Conservation (phyloP, 53 echinoderm and acorn worm genomes). For the Stichopus horrens region DNA sequence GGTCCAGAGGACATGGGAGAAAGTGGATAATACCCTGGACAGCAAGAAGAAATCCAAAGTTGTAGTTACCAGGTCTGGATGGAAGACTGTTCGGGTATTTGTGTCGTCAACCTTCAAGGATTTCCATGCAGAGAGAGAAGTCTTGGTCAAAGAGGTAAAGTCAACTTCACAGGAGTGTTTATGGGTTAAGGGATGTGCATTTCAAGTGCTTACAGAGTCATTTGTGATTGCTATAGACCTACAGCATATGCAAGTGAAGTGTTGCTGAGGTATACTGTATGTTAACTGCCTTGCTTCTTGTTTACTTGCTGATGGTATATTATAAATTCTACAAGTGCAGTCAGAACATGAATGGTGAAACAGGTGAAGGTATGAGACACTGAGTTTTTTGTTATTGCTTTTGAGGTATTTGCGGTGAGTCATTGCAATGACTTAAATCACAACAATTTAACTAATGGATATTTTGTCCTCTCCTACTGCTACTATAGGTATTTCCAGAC, state of each 20-base stretch:
- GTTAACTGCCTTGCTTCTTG: too few relatives aligned
- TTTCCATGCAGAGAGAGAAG: conserved; percentile 91
- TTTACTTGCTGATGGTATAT: too few relatives aligned
- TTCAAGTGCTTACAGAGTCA: not conserved
- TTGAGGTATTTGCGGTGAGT: too few relatives aligned
- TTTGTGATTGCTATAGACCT: not conserved
- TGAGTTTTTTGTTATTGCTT: too few relatives aligned
- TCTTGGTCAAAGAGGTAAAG: conserved; percentile 87
- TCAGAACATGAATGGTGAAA: too few relatives aligned
- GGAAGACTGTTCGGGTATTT: conserved; percentile 92
- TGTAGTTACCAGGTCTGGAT: conserved; percentile 82
- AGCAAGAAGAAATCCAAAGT: conserved; percentile 49
- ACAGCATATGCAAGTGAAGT: too few relatives aligned
- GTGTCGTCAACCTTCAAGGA: conserved; percentile 95
- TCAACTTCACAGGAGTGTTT: not conserved
- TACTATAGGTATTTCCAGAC: conserved; percentile 72
- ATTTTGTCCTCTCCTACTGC: too few relatives aligned
- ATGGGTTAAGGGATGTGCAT: not conserved
- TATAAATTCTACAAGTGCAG: too few relatives aligned
- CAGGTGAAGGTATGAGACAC: too few relatives aligned
- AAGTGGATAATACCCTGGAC: conserved; percentile 65
- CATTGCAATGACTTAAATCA: too few relatives aligned
- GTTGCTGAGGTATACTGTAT: too few relatives aligned
- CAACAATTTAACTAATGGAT: too few relatives aligned
- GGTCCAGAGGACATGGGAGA: conserved; percentile 83